A percentile compares a stretch with the other conserved stretches of the same genome.
These are phyloP conservation scores for Alca torda DNA, from an alignment of 2,797 vertebrate species.

Conservation along the genomic window DNA sequence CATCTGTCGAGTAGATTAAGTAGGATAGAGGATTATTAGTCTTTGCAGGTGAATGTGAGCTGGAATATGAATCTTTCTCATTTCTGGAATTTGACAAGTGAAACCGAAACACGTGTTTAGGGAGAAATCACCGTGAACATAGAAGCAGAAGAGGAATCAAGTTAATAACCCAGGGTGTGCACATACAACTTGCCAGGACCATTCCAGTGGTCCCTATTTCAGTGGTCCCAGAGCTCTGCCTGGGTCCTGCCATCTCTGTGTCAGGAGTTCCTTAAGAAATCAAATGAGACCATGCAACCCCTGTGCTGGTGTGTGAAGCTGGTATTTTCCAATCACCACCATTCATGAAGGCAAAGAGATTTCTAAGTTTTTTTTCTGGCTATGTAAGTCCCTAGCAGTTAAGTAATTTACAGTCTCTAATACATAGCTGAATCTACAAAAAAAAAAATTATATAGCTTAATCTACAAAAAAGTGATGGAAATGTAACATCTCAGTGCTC, in stretches of 20 bases:
- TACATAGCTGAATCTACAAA: background rate
- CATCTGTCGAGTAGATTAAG: background rate
- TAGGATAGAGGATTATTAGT: background rate
- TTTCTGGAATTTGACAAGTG: background rate
- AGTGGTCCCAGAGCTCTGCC: background rate
- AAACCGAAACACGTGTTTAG: background rate
- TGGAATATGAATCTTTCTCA: background rate
- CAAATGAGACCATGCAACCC: background rate
- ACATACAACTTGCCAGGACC: background rate
- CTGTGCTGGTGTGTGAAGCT: background rate
- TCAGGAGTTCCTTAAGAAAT: background rate
- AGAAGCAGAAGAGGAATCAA: background rate
- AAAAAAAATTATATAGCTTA: background rate
- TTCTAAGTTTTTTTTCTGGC: background rate
- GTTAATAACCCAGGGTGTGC: background rate
- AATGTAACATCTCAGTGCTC: background rate
- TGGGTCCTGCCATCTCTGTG: background rate
- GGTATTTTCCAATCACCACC: background rate
- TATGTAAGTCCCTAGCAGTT: background rate
- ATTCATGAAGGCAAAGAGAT: background rate
- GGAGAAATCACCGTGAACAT: background rate
- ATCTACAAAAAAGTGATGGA: background rate
- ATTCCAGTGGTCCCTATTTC: background rate
- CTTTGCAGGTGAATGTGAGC: background rate
- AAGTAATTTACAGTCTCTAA: background rate